A percentile compares a stretch with the other conserved stretches of the same genome.
These are phyloP conservation scores for Rhyacichthys aspro DNA, from an alignment of 2,797 vertebrate genomes.

Conservation along the genomic window DNA sequence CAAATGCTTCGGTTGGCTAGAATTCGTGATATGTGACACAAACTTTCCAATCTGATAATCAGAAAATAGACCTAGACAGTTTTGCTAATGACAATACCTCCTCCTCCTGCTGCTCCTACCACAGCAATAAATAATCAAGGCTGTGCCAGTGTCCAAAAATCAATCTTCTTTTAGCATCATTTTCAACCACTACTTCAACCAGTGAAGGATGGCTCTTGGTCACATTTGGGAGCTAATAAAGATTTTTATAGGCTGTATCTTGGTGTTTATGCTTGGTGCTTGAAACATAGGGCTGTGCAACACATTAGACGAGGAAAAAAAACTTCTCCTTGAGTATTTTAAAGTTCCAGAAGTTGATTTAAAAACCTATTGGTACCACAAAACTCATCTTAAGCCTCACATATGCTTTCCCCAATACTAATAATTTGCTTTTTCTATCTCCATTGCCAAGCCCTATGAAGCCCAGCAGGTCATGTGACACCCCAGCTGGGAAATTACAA, in stretches of 20 bases:
- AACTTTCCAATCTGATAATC: neutral
- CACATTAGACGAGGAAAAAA: no score
- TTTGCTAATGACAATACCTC: neutral
- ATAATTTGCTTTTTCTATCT: conserved; percentile 16
- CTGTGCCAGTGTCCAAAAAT: neutral
- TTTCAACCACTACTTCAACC: no score
- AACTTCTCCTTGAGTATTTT: no score
- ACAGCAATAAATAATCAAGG: neutral
- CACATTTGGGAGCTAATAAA: no score
- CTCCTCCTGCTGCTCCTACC: no score
- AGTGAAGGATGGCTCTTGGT: no score
- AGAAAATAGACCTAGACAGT: conserved; percentile 1
- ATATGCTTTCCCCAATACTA: neutral
- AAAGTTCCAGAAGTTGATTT: neutral
- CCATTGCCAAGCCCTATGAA: conserved; percentile 32
- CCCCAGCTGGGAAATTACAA: conserved; percentile 66
- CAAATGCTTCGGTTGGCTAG: neutral
- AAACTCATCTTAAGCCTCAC: neutral
- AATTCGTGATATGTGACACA: neutral
- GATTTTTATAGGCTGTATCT: no score
- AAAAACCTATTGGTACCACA: neutral
- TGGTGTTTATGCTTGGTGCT: no score
- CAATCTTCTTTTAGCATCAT: neutral
- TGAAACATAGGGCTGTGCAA: no score
- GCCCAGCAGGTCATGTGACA: conserved; percentile 42